Evolutionary conservation across 2,113 vertebrate genomes (phyloP).

Genomic region (Oryzias woworae): DNA sequence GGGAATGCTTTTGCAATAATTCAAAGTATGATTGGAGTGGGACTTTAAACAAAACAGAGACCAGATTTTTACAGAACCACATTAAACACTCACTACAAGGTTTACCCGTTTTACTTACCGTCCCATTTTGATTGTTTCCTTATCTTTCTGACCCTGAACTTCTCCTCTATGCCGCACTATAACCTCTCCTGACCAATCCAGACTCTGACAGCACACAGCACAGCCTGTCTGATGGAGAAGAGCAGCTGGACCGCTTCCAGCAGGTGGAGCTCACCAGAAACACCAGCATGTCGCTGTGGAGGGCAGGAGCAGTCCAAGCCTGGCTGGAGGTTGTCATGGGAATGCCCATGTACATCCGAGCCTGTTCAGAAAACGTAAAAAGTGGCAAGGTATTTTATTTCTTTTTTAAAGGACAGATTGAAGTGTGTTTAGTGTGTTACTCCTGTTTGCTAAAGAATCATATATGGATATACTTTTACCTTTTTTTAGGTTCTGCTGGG

Average conservation of each 20-base stretch:
- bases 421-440: no score
- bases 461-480: background rate
- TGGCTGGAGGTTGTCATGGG: slow-evolving; percentile 92
- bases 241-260: slow-evolving; percentile 84
- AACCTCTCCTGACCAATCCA: slow-evolving; percentile 73
- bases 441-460: no score
- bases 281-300: slow-evolving; percentile 87
- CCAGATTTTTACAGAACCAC: no score
- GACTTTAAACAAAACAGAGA: no score
- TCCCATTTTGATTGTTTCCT: slow-evolving; percentile 47
- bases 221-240: slow-evolving; percentile 84
- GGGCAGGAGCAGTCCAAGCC: slow-evolving; percentile 83
- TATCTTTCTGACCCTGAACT: slow-evolving; percentile 58
- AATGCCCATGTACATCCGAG: slow-evolving; percentile 86
- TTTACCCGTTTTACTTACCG: slow-evolving; percentile 11
- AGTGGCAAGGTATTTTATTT: slow-evolving; percentile 82
- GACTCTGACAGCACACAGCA: slow-evolving; percentile 83
- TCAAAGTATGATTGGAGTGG: no score
- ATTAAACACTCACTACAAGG: background rate
- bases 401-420: background rate
- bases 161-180: slow-evolving; percentile 49
- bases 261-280: slow-evolving; percentile 82
- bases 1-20: no score
- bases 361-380: slow-evolving; percentile 85
- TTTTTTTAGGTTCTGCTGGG: slow-evolving; percentile 81